Evolutionary conservation across 1,140 invertebrate genomes (phyloP).

Genomic region (Heliconius eleuchia): DNA sequence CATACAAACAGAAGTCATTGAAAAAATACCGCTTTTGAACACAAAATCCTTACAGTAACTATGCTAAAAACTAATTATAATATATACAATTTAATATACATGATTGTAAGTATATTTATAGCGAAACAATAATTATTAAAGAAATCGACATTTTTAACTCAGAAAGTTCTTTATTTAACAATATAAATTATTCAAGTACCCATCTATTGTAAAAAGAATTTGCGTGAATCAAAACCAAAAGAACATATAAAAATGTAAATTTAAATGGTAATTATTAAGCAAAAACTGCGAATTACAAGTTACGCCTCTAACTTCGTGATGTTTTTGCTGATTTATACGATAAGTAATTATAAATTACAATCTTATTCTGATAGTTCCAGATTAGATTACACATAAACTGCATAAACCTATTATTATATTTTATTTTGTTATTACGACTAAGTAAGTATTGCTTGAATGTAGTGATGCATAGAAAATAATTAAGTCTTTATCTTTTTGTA

Average conservation of each 20-base stretch:
- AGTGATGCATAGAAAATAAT: neutral
- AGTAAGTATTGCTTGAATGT: neutral
- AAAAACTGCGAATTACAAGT: constrained; percentile 15
- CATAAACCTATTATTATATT: constrained; percentile 24
- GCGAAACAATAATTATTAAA: too few relatives aligned
- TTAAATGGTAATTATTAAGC: neutral
- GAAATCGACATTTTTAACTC: too few relatives aligned
- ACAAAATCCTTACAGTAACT: neutral
- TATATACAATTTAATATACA: neutral
- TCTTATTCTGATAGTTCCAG: constrained; percentile 28
- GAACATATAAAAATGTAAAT: neutral
- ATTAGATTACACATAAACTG: constrained; percentile 23
- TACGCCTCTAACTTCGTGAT: constrained; percentile 20
- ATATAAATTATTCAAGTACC: neutral
- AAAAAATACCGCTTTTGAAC: neutral
- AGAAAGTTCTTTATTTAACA: neutral
- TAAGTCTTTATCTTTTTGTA: neutral
- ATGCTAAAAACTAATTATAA: neutral
- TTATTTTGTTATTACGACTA: constrained; percentile 16
- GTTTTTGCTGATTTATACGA: constrained; percentile 34
- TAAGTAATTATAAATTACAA: constrained; percentile 36
- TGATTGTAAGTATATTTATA: neutral
- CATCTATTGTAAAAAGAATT: neutral
- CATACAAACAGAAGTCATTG: neutral
- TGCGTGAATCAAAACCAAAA: neutral